Conservation (phyloP, 1,140 invertebrate genomes). For the Trachymyrmex septentrionalis region DNA sequence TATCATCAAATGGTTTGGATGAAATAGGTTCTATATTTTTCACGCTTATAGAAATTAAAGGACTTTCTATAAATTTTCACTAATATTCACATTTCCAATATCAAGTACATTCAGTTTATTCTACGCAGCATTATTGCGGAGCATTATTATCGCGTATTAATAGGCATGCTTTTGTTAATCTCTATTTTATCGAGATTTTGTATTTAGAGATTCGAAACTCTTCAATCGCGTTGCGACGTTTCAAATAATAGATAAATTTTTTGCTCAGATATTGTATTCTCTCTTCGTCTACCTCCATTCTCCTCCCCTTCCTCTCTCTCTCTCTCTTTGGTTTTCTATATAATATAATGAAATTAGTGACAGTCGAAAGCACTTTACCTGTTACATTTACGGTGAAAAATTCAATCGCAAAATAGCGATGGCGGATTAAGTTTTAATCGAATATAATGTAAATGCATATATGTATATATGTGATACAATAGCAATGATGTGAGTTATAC, state of each 20-base stretch:
- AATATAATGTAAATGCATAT: conserved; percentile 4
- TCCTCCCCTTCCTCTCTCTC: not conserved
- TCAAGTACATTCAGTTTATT: conserved; percentile 17
- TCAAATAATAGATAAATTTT: conserved; percentile 36
- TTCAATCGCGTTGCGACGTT: not conserved
- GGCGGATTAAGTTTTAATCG: not conserved
- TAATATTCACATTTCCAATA: conserved; percentile 29
- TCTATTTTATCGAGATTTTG: conserved; percentile 53
- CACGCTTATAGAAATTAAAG: conserved; percentile 24
- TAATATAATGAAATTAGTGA: conserved; percentile 42
- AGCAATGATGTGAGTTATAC: not conserved
- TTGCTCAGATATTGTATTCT: conserved; percentile 13
- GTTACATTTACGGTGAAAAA: conserved; percentile 30
- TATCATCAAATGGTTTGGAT: not conserved
- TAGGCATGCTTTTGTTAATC: conserved; percentile 43
- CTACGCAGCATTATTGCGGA: not conserved
- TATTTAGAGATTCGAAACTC: conserved; percentile 1
- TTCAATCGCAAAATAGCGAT: conserved; percentile 12
- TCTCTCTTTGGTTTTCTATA: not conserved
- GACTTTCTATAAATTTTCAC: conserved; percentile 19
- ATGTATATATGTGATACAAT: not conserved
- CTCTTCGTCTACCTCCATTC: not conserved
- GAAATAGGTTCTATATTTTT: conserved; percentile 17
- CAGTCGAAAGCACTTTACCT: conserved; percentile 12
- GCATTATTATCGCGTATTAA: conserved; percentile 51